phyloP scores from a whole-genome alignment of 1,140 invertebrate species.

The Zaprionus nigranus region DNA sequence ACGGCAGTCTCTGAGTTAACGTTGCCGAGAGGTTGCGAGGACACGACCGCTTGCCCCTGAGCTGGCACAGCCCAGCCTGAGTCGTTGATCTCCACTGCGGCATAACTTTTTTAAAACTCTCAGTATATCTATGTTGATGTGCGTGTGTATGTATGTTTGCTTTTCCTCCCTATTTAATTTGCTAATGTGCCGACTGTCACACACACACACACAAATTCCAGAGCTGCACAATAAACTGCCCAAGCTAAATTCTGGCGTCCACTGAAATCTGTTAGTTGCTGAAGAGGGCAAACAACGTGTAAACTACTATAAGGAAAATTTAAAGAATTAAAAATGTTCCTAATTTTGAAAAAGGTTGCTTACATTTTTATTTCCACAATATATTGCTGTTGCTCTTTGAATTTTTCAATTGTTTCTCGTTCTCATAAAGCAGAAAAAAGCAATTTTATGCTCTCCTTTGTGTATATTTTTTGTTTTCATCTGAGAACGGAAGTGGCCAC shows the following conservation, averaged over 20 bases:
- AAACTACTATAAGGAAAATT: neutral
- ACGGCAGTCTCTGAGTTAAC: neutral
- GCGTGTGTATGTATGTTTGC: neutral
- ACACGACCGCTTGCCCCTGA: conserved; percentile 5
- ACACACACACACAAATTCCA: neutral
- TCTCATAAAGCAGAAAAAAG: neutral
- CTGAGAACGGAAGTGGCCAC: neutral
- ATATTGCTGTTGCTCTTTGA: neutral
- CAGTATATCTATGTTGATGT: neutral
- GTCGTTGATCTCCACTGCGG: conserved; percentile 31
- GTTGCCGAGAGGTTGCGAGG: conserved; percentile 3
- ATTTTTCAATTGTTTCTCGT: neutral
- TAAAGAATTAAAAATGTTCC: neutral
- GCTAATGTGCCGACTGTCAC: conserved; percentile 40
- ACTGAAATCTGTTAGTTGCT: conserved; percentile 4
- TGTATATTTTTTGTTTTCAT: neutral
- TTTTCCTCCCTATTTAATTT: conserved; percentile 49
- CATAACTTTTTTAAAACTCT: conserved; percentile 23
- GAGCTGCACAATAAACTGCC: neutral
- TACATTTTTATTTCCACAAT: neutral
- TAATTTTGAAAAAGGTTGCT: neutral
- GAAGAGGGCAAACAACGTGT: neutral
- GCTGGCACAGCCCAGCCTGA: conserved; percentile 4
- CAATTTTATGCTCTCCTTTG: neutral
- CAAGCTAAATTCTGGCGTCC: neutral